Conservation (phyloP, 1,140 invertebrate species). For the Hermatobates lingyangjiaoensis region DNA sequence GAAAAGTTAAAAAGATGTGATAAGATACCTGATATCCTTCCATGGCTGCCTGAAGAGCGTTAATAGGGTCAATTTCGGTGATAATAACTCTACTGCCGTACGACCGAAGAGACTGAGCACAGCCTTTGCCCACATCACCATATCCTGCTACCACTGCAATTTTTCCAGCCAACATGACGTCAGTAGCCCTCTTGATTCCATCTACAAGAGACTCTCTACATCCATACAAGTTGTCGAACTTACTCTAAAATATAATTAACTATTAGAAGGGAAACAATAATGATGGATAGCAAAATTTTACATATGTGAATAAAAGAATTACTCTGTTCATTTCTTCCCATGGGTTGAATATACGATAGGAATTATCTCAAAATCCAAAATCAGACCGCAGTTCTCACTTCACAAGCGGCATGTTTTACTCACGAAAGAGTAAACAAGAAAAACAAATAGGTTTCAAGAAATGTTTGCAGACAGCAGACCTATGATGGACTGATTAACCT, state of each 20-base stretch:
- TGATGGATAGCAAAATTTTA: too few species aligned
- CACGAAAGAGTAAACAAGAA: too few species aligned
- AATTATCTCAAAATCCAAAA: too few species aligned
- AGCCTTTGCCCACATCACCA: slow-evolving; percentile 98
- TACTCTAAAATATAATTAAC: slow-evolving; percentile 46
- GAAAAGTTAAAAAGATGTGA: slow-evolving; percentile 1
- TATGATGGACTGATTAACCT: too few species aligned
- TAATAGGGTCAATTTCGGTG: slow-evolving; percentile 98
- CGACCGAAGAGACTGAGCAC: slow-evolving; percentile 82
- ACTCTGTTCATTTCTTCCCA: too few species aligned
- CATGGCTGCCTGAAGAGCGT: slow-evolving; percentile 95
- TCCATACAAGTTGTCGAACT: slow-evolving; percentile 99
- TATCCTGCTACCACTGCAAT: slow-evolving; percentile 95
- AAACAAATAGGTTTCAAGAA: too few species aligned
- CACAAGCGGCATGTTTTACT: too few species aligned
- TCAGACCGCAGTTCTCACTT: too few species aligned
- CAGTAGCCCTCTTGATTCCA: slow-evolving; percentile 96
- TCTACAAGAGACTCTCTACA: slow-evolving; percentile 95
- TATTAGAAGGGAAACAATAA: too few species aligned
- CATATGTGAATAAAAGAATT: too few species aligned
- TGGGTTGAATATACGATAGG: too few species aligned
- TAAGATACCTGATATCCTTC: slow-evolving; percentile 69
- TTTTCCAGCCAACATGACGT: slow-evolving; percentile 98
- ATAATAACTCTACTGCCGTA: slow-evolving; percentile 92
- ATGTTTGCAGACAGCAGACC: too few species aligned